Evolutionary conservation across 1,140 invertebrate genomes (phyloP).

Genomic region (Teleopsis dalmanni): DNA sequence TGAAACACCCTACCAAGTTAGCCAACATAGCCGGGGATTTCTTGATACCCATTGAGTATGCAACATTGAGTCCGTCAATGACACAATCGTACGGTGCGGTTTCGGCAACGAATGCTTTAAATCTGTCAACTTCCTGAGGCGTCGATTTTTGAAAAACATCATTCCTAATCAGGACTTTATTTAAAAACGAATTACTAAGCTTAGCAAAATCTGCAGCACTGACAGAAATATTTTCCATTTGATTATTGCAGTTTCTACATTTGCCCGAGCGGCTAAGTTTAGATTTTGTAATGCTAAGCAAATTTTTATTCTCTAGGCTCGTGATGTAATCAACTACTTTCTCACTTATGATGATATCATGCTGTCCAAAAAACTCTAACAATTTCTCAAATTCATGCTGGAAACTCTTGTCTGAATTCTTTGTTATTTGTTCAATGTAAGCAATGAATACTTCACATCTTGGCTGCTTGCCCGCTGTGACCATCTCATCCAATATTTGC

Average conservation of each 20-base stretch:
- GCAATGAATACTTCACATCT: conserved; percentile 32
- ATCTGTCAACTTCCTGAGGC: conserved; percentile 60
- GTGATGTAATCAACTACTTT: conserved; percentile 14
- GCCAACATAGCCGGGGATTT: conserved; percentile 34
- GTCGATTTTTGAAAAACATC: conserved; percentile 67
- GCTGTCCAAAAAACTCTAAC: conserved; percentile 23
- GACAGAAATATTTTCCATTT: conserved; percentile 49
- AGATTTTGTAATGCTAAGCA: background rate
- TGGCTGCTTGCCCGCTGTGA: conserved; percentile 21
- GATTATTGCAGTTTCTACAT: conserved; percentile 53
- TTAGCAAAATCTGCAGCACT: conserved; percentile 54
- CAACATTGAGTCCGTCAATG: conserved; percentile 76
- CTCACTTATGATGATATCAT: conserved; percentile 27
- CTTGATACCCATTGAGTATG: conserved; percentile 49
- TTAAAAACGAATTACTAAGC: conserved; percentile 53
- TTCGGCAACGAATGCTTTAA: conserved; percentile 55
- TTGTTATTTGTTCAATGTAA: conserved; percentile 13
- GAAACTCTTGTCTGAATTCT: conserved; percentile 1
- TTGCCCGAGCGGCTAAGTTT: conserved; percentile 39
- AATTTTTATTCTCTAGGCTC: background rate
- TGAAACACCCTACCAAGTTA: conserved; percentile 35
- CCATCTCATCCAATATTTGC: conserved; percentile 31
- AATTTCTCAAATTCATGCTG: conserved; percentile 16
- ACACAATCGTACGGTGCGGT: conserved; percentile 68
- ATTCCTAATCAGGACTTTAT: conserved; percentile 58